Conservation (phyloP, 2,113 vertebrate species). For the Ancistrus triradiatus region DNA sequence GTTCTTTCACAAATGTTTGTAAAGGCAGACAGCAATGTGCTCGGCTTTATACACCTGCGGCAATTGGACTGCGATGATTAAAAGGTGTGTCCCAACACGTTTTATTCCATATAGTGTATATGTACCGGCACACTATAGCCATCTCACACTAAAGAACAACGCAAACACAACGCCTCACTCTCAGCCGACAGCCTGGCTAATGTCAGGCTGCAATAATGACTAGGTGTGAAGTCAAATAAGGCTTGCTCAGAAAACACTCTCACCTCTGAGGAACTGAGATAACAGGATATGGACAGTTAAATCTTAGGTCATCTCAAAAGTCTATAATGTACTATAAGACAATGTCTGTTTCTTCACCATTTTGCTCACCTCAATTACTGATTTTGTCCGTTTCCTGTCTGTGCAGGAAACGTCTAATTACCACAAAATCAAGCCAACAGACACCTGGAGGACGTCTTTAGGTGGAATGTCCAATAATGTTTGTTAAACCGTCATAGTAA, state of each 20-base stretch:
- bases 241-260: conserved; percentile 29
- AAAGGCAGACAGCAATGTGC: conserved; percentile 24
- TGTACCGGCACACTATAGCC: conserved; percentile 2
- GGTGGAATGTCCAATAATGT: too few species aligned
- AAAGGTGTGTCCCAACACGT: too few species aligned
- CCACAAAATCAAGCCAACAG: too few species aligned
- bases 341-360: neutral
- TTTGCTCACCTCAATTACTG: neutral
- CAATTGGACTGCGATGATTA: neutral
- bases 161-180: conserved; percentile 26
- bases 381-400: neutral
- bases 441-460: too few species aligned
- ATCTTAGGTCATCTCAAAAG: conserved; percentile 16
- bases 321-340: neutral
- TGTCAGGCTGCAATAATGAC: conserved; percentile 30
- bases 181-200: conserved; percentile 34
- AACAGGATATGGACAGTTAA: conserved; percentile 24
- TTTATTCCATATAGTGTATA: conserved; percentile 9
- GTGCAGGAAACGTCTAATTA: too few species aligned
- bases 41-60: neutral
- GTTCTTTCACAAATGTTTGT: conserved; percentile 9
- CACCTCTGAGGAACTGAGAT: conserved; percentile 12
- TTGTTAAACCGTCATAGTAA: too few species aligned
- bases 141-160: conserved; percentile 20
- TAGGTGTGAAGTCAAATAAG: conserved; percentile 32